phyloP scores from a whole-genome alignment of 2,888 invertebrate genomes.

The Lobophora halterata region DNA sequence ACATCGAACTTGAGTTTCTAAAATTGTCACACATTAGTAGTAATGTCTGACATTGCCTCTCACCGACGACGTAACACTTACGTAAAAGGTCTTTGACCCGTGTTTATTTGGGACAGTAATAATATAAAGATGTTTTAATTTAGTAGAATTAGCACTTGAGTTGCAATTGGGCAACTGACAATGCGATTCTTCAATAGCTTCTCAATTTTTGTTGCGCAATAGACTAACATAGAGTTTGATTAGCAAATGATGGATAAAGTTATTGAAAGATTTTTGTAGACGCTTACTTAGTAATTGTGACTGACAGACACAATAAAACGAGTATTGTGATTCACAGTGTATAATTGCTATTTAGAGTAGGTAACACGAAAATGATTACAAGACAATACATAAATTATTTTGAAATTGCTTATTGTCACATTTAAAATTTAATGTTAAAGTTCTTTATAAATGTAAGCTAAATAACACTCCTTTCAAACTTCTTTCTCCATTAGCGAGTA shows the following conservation, averaged over 20 bases:
- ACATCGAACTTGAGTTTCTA: not conserved
- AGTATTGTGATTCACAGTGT: too few species aligned
- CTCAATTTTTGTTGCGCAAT: conserved; percentile 57
- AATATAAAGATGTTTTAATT: conserved; percentile 72
- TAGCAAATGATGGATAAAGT: conserved; percentile 42
- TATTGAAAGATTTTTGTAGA: too few species aligned
- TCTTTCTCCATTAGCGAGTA: too few species aligned
- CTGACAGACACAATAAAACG: too few species aligned
- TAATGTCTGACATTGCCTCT: conserved; percentile 77
- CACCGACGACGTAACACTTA: conserved; percentile 74
- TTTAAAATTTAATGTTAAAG: too few species aligned
- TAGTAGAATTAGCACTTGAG: conserved; percentile 61
- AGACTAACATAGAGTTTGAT: conserved; percentile 18
- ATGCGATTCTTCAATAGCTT: conserved; percentile 45
- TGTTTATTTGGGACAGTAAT: conserved; percentile 75
- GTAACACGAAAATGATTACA: too few species aligned
- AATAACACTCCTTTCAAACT: too few species aligned
- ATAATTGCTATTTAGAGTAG: too few species aligned
- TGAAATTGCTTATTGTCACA: too few species aligned
- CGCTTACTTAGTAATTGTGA: too few species aligned
- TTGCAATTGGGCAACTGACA: conserved; percentile 53
- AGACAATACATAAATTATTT: too few species aligned
- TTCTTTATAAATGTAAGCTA: too few species aligned
- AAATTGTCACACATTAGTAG: conserved; percentile 50
- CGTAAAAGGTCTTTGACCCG: conserved; percentile 79